Evolutionary conservation across 2,113 vertebrate species (phyloP).

Genomic region (Pyrgilauda ruficollis): DNA sequence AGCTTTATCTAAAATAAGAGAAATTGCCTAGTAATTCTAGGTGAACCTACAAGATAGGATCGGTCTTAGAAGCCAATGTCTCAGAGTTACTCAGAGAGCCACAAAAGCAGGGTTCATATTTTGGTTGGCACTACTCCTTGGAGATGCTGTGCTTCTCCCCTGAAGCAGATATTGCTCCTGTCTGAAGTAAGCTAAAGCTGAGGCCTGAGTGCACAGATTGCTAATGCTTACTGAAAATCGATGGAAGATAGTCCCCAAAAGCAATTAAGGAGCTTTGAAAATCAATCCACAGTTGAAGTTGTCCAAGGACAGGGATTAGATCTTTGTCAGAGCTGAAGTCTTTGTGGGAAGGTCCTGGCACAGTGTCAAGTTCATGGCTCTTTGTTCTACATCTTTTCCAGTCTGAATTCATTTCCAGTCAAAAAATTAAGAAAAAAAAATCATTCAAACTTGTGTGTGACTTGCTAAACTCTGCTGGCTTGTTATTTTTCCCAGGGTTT

Average conservation of each 20-base stretch:
- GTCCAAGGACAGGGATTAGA: constrained; percentile 31
- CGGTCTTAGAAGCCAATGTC: not conserved
- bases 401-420: not conserved
- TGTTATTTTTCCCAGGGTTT: not conserved
- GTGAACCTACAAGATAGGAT: not conserved
- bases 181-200: not conserved
- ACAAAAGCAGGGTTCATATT: not conserved
- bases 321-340: not conserved
- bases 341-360: not conserved
- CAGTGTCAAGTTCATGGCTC: not conserved
- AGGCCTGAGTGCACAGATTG: not conserved
- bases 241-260: constrained; percentile 4
- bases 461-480: not conserved
- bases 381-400: not conserved
- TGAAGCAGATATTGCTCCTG: not conserved
- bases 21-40: not conserved
- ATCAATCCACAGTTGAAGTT: constrained; percentile 14
- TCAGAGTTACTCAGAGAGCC: not conserved
- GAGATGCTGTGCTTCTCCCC: not conserved
- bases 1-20: not conserved
- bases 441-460: not conserved
- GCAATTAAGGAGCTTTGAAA: constrained; percentile 44
- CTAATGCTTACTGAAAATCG: constrained; percentile 13
- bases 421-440: not conserved
- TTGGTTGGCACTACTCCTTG: not conserved